Conservation (phyloP, 2,797 vertebrate species). For the Gallirallus australis region DNA sequence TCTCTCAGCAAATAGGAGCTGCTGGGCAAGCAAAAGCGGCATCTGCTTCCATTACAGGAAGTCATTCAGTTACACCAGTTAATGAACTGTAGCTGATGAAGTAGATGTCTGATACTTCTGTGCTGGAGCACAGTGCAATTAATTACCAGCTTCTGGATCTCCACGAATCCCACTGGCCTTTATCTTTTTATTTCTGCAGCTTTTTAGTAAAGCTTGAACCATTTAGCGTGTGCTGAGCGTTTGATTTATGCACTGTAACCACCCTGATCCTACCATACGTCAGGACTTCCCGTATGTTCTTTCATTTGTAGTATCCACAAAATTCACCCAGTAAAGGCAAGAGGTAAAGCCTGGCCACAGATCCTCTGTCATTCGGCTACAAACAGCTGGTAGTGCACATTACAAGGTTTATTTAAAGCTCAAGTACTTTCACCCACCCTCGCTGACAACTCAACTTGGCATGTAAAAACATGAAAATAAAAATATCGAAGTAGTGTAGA, state of each 20-base stretch:
- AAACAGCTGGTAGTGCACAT: slow-evolving; percentile 58
- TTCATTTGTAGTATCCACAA: background rate
- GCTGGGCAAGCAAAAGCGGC: background rate
- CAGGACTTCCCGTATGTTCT: background rate
- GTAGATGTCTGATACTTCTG: background rate
- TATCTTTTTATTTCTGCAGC: background rate
- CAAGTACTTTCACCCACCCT: slow-evolving; percentile 39
- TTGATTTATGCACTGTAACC: slow-evolving; percentile 3
- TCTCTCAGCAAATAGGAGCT: background rate
- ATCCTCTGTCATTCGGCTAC: slow-evolving; percentile 10
- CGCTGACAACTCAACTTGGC: slow-evolving; percentile 36
- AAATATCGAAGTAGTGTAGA: slow-evolving; percentile 59
- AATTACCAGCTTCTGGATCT: background rate
- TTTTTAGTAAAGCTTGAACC: background rate
- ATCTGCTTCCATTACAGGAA: background rate
- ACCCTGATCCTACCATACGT: background rate
- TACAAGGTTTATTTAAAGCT: slow-evolving; percentile 54
- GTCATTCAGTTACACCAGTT: background rate
- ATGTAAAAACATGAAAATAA: slow-evolving; percentile 51
- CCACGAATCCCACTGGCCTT: background rate
- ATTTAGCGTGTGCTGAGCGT: background rate
- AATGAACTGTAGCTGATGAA: background rate
- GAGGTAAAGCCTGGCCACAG: background rate
- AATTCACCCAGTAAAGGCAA: slow-evolving; percentile 20
- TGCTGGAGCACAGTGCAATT: background rate